Percentiles rank a stretch among this genome's conserved stretches.
Evolutionary conservation across 92 coral and sea anemone species (phyloP).

Genomic region (Epizoanthus fatuus): DNA sequence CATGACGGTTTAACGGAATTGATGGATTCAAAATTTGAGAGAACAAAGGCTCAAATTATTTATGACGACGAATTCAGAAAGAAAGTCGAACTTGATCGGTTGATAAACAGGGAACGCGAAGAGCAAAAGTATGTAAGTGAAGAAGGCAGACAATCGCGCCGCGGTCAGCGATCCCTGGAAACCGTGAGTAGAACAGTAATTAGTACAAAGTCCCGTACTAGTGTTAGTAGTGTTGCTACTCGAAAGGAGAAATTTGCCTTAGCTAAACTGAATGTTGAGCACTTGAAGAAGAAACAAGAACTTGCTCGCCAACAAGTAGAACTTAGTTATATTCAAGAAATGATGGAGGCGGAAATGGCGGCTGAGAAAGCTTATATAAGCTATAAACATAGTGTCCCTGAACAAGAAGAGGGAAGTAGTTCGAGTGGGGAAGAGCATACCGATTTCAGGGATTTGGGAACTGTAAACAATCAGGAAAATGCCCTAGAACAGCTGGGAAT

Average conservation of each 20-base stretch:
- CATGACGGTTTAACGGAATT: conserved; percentile 31
- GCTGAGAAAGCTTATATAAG: conserved; percentile 3
- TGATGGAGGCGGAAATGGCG: conserved; percentile 22
- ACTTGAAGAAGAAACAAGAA: conserved; percentile 7
- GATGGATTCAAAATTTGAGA: background rate
- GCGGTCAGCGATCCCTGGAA: background rate
- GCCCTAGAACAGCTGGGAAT: background rate
- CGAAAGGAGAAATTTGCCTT: conserved; percentile 47
- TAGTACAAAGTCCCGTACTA: conserved; percentile 9
- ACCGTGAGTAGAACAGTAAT: conserved; percentile 48
- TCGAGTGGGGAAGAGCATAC: background rate
- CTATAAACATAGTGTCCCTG: conserved; percentile 1
- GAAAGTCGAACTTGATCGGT: conserved; percentile 37
- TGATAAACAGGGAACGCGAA: background rate
- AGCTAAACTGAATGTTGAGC: conserved; percentile 23
- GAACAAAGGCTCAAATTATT: conserved; percentile 8
- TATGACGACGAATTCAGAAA: conserved; percentile 37
- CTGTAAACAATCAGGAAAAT: background rate
- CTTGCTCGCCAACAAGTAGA: background rate
- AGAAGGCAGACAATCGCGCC: background rate
- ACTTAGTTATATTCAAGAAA: background rate
- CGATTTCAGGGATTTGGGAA: background rate
- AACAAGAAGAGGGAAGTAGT: background rate
- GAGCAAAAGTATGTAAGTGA: background rate
- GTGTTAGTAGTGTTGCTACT: conserved; percentile 5